Percentiles rank a stretch among this genome's conserved stretches.
phyloP scores from a whole-genome alignment of 2,888 invertebrate species.

The Eupithecia tripunctaria region DNA sequence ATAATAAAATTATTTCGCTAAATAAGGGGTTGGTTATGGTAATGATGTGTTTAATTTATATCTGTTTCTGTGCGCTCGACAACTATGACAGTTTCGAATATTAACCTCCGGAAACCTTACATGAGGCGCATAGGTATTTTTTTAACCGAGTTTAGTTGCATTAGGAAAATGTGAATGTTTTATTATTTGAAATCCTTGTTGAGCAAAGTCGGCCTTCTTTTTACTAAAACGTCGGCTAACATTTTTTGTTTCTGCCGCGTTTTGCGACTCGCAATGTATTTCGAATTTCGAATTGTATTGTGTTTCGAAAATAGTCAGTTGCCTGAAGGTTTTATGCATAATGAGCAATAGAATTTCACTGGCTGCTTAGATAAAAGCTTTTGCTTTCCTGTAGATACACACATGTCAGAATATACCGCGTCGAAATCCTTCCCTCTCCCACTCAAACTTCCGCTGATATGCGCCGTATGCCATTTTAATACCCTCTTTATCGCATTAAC shows the following conservation, averaged over 20 bases:
- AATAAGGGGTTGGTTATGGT: constrained; percentile 83
- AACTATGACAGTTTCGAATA: constrained; percentile 45
- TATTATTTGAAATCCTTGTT: no score
- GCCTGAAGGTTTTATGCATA: no score
- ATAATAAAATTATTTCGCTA: constrained; percentile 83
- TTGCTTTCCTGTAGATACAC: constrained; percentile 47
- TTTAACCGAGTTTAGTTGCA: background rate
- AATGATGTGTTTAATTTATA: constrained; percentile 82
- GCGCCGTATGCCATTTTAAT: constrained; percentile 45
- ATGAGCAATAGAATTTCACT: no score
- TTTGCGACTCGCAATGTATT: no score
- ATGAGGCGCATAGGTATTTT: background rate
- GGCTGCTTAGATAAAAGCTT: no score
- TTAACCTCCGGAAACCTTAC: background rate
- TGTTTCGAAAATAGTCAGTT: no score
- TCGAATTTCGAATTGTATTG: no score
- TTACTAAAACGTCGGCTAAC: no score
- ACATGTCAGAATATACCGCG: constrained; percentile 52
- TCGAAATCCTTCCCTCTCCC: constrained; percentile 64
- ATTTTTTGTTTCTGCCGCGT: no score
- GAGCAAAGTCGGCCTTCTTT: no score
- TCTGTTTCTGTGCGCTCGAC: constrained; percentile 58
- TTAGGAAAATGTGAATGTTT: background rate
- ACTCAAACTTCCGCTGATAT: constrained; percentile 54
- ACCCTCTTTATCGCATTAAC: constrained; percentile 34